Evolutionary conservation across 2,888 invertebrate genomes (phyloP).

Genomic region (Drosophila dives): DNA sequence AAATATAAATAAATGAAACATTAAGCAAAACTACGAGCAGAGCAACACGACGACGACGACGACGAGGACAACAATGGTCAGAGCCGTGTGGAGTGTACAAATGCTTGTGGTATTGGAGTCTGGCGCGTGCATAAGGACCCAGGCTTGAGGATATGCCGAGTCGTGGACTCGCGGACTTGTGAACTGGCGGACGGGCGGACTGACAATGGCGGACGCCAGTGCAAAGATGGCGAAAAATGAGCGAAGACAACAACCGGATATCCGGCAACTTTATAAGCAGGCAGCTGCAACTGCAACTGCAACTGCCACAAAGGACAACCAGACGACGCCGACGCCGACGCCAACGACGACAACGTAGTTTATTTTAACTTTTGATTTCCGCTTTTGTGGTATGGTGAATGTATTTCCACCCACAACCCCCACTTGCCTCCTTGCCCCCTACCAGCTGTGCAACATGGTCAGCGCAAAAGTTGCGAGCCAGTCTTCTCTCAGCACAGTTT

Average conservation of each 20-base stretch:
- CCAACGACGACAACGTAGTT: constrained; percentile 62
- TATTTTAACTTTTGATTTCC: constrained; percentile 79
- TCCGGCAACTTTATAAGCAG: constrained; percentile 81
- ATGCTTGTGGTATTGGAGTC: constrained; percentile 24
- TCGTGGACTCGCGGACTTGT: constrained; percentile 1
- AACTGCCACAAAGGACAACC: constrained; percentile 61
- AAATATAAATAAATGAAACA: constrained; percentile 78
- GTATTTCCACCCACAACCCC: constrained; percentile 13
- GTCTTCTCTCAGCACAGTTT: constrained; percentile 34
- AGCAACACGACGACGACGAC: constrained; percentile 5
- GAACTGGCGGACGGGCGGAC: constrained; percentile 5
- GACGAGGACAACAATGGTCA: constrained; percentile 46
- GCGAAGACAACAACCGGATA: constrained; percentile 82
- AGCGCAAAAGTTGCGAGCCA: constrained; percentile 52
- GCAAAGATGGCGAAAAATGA: constrained; percentile 75
- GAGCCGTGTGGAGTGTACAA: constrained; percentile 17
- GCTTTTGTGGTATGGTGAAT: constrained; percentile 43
- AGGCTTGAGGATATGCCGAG: constrained; percentile 6
- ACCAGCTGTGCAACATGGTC: constrained; percentile 15
- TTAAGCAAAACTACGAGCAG: constrained; percentile 63
- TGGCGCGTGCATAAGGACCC: constrained; percentile 52
- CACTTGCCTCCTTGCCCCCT: not conserved
- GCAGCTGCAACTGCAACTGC: constrained; percentile 23
- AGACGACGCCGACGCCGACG: constrained; percentile 20
- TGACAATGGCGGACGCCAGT: constrained; percentile 17